A percentile compares a stretch with the other conserved stretches of the same genome.
phyloP scores from a whole-genome alignment of 2,888 invertebrate species.

The Pheosia tremula region DNA sequence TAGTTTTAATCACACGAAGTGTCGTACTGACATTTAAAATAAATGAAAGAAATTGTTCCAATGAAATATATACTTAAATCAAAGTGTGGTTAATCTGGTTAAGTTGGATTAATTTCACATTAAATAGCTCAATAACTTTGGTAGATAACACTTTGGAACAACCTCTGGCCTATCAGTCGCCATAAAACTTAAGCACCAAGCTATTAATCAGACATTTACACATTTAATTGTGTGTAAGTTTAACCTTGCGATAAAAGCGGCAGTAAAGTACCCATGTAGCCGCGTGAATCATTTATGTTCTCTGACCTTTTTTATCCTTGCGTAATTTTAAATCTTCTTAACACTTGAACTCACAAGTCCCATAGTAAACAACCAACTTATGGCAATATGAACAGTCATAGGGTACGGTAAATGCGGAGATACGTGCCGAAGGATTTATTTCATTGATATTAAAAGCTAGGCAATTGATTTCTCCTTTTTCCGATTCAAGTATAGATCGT shows the following conservation, averaged over 20 bases:
- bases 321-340: not conserved
- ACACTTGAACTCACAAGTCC: too few species aligned
- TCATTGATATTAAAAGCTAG: too few species aligned
- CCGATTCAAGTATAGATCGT: too few species aligned
- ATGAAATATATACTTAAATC: conserved; percentile 18
- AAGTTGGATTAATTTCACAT: conserved; percentile 40
- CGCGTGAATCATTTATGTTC: not conserved
- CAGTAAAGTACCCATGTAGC: not conserved
- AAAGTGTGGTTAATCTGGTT: conserved; percentile 39
- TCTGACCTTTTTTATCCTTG: not conserved
- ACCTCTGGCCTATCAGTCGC: conserved; percentile 29
- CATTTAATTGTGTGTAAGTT: conserved; percentile 42
- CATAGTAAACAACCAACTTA: too few species aligned
- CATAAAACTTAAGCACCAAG: conserved; percentile 34
- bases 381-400: too few species aligned
- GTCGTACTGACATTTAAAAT: conserved; percentile 5
- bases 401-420: too few species aligned
- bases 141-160: conserved; percentile 37
- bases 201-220: conserved; percentile 44
- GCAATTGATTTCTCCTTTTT: too few species aligned
- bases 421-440: too few species aligned
- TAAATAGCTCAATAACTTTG: conserved; percentile 46
- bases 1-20: conserved; percentile 25
- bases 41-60: conserved; percentile 7
- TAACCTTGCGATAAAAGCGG: conserved; percentile 36